Base-by-base conservation (phyloP, 1,140 invertebrate genomes). In the Cryptotermes secundus region DNA sequence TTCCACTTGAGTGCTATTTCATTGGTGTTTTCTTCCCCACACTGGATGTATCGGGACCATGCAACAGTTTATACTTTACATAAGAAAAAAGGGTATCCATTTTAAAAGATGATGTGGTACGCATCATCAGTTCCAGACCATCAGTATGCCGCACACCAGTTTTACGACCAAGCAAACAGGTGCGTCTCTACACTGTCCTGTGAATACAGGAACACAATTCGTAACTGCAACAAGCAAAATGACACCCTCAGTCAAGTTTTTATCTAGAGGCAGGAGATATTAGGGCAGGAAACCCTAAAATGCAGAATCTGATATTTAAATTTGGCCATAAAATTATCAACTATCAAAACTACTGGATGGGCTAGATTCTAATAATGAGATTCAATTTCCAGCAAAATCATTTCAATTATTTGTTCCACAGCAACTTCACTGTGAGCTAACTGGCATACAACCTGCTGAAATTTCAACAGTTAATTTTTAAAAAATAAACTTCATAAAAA, bases 1-100 rank as follows among this genome's bases (percentile, higher is more conserved):
- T 31, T 72, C 59, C 59, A 72, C n/a, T 72, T 72, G n/a, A 72
- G 31, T 49, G 45, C n/a, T 49, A 49, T 72, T 72, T 72, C 59
- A 72, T 72, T 72, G 59, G 59, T 72, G 59, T 72, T 72, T 72
- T 72, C n/a, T 72, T 31, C n/a, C 59, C 7, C 45, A 72, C 26
- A n/a, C n/a, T n/a, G 59, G 26, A 3, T n/a, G 45, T 49, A 19
- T n/a, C 14, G 16, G 59, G 59, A 31, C n/a, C 26, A 31, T 72
- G n/a, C 59, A 72, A 72, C 59, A 72, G 14, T 49, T 49, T 49
- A 49, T 22, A 19, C 45, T 19, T 3, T 49, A 19, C 22, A 72
- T 72, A n/a, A 26, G 1, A n/a, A 31, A 10, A 72, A 59, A 19
- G 24, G 7, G 53, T 19, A 14, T n/a, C 59, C n/a, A 7, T 31